Conservation (phyloP, 2,113 vertebrate genomes). For the Polyodon spathula region DNA sequence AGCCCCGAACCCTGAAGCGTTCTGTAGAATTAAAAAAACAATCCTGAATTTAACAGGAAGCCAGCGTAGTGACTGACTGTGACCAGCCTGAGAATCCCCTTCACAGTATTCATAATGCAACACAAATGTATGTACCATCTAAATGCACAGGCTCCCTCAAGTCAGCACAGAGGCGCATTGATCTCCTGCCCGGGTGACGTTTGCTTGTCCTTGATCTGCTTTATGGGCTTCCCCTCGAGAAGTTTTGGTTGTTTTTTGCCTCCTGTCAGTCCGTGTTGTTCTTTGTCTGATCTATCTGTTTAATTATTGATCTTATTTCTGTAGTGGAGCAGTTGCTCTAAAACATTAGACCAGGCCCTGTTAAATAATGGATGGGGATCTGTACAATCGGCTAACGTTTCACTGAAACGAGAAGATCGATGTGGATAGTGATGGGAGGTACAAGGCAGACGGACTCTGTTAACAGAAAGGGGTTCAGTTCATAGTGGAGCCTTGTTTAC, state of each 20-base stretch:
- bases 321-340: slow-evolving; percentile 8
- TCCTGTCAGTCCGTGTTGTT: background rate
- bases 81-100: too few relatives aligned
- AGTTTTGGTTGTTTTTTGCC: background rate
- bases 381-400: background rate
- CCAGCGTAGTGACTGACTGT: too few relatives aligned
- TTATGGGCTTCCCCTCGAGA: background rate
- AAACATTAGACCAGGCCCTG: background rate
- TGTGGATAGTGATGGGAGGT: background rate
- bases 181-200: too few relatives aligned
- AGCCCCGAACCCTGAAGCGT: too few relatives aligned
- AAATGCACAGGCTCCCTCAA: too few relatives aligned
- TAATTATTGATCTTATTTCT: slow-evolving; percentile 13
- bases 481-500: background rate
- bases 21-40: too few relatives aligned
- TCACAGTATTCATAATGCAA: too few relatives aligned
- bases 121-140: too few relatives aligned
- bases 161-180: too few relatives aligned
- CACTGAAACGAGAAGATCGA: background rate
- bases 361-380: slow-evolving; percentile 11
- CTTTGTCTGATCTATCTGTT: background rate
- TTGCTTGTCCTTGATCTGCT: too few relatives aligned
- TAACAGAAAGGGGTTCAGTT: background rate
- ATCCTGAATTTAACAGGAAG: too few relatives aligned
- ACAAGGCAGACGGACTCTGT: background rate